These are phyloP conservation scores for Leptinotarsa peninsularis DNA, from an alignment of 2,888 invertebrate genomes.

Conservation along the genomic window DNA sequence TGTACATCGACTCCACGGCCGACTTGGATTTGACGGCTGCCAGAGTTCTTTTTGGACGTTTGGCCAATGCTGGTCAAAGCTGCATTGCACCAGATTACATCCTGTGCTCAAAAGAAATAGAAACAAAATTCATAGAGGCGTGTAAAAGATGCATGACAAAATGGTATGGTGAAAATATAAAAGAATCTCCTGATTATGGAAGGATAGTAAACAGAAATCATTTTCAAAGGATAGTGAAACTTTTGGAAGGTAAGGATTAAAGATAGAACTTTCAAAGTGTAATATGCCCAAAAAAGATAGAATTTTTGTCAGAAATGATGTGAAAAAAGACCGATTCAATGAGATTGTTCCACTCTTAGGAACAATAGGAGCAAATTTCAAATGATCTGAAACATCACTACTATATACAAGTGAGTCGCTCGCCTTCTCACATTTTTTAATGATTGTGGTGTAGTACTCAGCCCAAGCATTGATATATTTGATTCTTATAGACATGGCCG, in stretches of 20 bases:
- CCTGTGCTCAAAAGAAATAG: constrained; percentile 81
- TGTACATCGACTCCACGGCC: constrained; percentile 84
- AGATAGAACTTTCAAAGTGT: neutral
- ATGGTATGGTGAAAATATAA: constrained; percentile 86
- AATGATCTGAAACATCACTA: no score
- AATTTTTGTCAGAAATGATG: no score
- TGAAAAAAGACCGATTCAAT: no score
- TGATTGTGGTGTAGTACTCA: no score
- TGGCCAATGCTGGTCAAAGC: constrained; percentile 91
- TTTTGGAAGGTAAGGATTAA: constrained; percentile 69
- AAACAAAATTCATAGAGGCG: constrained; percentile 68
- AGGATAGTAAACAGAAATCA: constrained; percentile 88
- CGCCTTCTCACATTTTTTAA: no score
- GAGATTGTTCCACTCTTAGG: no score
- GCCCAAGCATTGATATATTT: no score
- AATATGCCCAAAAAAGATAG: no score
- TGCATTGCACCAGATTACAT: constrained; percentile 97
- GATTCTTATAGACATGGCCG: no score
- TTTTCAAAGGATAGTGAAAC: constrained; percentile 79
- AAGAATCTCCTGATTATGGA: constrained; percentile 84
- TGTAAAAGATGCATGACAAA: constrained; percentile 75
- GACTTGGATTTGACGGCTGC: constrained; percentile 82
- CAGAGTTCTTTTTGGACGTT: constrained; percentile 95
- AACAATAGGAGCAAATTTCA: no score
- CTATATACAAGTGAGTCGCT: no score